Base-by-base conservation (phyloP, 1,140 invertebrate genomes). In the Drosophila takahashii region DNA sequence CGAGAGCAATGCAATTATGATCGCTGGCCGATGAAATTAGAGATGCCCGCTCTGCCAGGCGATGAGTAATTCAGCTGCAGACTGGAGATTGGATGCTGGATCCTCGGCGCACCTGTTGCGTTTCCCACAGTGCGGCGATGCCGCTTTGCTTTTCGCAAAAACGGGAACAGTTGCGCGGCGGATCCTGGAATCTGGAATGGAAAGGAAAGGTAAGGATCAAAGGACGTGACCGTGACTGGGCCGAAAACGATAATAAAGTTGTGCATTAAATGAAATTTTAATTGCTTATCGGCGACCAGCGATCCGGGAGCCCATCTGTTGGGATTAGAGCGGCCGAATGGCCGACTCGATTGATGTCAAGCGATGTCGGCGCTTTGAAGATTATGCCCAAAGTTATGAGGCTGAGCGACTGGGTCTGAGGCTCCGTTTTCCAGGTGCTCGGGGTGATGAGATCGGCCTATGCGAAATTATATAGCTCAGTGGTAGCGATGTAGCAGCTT, bases 341-440 rank as follows among this genome's bases (percentile, higher is more conserved):
- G 47, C 13, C 62, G 54, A 58, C 73, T 83, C 79, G 84, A 87
- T 87, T 87, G 84, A 87, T 87, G 84, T 87, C 84, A 89, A 89
- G 79, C 78, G 74, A 70, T 75, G 71, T 81, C 80, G 73, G 81
- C 75, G 78, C 84, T 87, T 87, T 87, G 79, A 87, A 87, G 84
- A 86, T 86, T 79, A 86, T 89, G 84, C 84, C 77, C 72, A 86
- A 86, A 86, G 84, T 86, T 86, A 86, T 86, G 83, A 86, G 67
- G 65, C 69, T 58, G 50, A 18, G 10, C 3, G 6, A 4, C n/a
- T 2, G 39, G 3, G 41, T 8, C 11, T 5, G 13, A 5, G 15
- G 64, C 47, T 60, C 52, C 47, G 52, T 41, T 57, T 75, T 57
- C 54, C 76, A 62, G 48, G 60, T 69, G 70, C 74, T 86, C 57